phyloP scores from a whole-genome alignment of 2,888 invertebrate species.

The Chloromyia formosa region DNA sequence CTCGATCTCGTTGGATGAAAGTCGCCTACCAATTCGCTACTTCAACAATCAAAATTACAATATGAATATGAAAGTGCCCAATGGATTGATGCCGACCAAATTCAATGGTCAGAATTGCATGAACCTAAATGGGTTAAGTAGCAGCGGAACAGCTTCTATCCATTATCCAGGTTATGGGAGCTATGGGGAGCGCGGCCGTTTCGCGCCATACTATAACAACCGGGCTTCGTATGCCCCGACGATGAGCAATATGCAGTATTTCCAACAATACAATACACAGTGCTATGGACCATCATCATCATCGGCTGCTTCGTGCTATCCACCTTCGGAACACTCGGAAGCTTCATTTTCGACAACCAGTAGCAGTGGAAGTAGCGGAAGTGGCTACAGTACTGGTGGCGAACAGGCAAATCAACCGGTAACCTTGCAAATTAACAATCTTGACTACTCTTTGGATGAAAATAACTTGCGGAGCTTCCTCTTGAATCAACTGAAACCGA shows the following conservation, averaged over 20 bases:
- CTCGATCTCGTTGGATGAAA: conserved; percentile 13
- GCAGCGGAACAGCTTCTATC: background rate
- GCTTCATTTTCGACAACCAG: background rate
- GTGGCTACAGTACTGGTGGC: background rate
- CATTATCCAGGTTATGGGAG: background rate
- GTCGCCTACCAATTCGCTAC: conserved; percentile 29
- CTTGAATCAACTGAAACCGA: conserved; percentile 61
- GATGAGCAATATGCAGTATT: background rate
- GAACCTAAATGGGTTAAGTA: background rate
- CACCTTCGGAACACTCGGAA: background rate
- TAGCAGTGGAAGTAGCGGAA: background rate
- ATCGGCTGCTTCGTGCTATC: background rate
- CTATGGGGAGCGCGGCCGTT: conserved; percentile 18
- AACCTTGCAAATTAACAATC: conserved; percentile 62
- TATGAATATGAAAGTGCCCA: conserved; percentile 35
- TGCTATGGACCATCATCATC: conserved; percentile 13
- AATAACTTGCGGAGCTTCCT: conserved; percentile 59
- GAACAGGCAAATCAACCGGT: conserved; percentile 50
- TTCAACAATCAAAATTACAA: conserved; percentile 45
- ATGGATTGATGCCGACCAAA: conserved; percentile 5
- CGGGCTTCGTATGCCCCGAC: background rate
- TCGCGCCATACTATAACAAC: conserved; percentile 27
- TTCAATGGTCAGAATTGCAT: conserved; percentile 5
- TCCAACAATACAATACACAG: conserved; percentile 4
- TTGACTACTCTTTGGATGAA: conserved; percentile 63